These are phyloP conservation scores for Eubasilissa splendida DNA, from an alignment of 2,888 invertebrate species.

Conservation along the genomic window DNA sequence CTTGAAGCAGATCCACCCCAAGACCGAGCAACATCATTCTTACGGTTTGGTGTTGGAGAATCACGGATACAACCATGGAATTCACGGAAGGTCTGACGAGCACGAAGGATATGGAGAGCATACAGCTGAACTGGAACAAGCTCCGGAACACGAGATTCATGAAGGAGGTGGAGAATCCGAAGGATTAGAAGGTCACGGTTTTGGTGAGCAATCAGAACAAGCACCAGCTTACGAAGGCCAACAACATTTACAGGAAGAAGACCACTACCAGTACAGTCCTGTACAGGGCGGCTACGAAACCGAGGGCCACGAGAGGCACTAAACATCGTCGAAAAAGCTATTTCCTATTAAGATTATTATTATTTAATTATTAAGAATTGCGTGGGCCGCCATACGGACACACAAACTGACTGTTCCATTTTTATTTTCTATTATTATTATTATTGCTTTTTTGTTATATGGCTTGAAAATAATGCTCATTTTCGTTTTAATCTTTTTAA, in stretches of 20 bases:
- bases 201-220: slow-evolving; percentile 20
- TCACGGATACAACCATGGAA: slow-evolving; percentile 67
- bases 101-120: slow-evolving; percentile 52
- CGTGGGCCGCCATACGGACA: neutral
- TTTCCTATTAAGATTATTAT: neutral
- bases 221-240: slow-evolving; percentile 44
- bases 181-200: slow-evolving; percentile 2
- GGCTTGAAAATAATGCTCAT: slow-evolving; percentile 5
- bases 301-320: slow-evolving; percentile 13
- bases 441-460: slow-evolving; percentile 16
- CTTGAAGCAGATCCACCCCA: slow-evolving; percentile 75
- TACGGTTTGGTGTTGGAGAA: slow-evolving; percentile 76
- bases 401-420: slow-evolving; percentile 18
- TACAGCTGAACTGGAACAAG: slow-evolving; percentile 60
- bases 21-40: slow-evolving; percentile 74
- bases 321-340: slow-evolving; percentile 3
- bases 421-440: neutral
- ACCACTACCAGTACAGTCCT: neutral
- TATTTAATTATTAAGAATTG: neutral
- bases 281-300: slow-evolving; percentile 16
- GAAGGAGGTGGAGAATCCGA: slow-evolving; percentile 38
- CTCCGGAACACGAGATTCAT: slow-evolving; percentile 59
- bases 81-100: slow-evolving; percentile 46
- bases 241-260: slow-evolving; percentile 31
- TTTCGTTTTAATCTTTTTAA: neutral